These are phyloP conservation scores for Diarsia mendica DNA, from an alignment of 2,888 invertebrate genomes.

Conservation along the genomic window DNA sequence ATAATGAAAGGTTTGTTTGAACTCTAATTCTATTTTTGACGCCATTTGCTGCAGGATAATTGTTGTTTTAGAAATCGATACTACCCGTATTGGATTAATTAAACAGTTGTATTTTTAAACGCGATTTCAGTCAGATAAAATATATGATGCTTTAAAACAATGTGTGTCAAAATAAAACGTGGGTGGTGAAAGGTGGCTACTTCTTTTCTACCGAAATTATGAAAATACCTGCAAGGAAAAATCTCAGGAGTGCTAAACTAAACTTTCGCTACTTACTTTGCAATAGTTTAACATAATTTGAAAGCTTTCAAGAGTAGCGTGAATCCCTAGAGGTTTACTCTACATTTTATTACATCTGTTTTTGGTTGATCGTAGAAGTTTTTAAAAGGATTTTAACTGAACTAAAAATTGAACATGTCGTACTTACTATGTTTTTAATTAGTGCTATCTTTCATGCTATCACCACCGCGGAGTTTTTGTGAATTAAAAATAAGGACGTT, in stretches of 20 bases:
- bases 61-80: neutral
- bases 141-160: neutral
- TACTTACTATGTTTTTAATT: neutral
- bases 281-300: conserved; percentile 53
- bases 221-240: conserved; percentile 16
- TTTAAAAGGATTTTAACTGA: neutral
- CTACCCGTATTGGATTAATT: neutral
- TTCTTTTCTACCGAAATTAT: conserved; percentile 8
- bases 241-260: conserved; percentile 24
- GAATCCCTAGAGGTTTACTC: neutral
- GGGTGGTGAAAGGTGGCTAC: neutral
- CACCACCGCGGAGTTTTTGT: neutral
- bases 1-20: conserved; percentile 80
- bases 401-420: no score
- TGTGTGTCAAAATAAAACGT: neutral
- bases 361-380: neutral
- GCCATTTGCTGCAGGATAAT: neutral
- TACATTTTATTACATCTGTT: neutral
- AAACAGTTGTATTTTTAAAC: no score
- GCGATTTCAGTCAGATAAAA: neutral
- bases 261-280: conserved; percentile 51
- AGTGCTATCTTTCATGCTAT: neutral
- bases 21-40: neutral
- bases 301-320: conserved; percentile 24
- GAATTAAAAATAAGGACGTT: neutral